A percentile compares a stretch with the other conserved stretches of the same genome.
Evolutionary conservation across 2,888 invertebrate genomes (phyloP).

Genomic region (Panopea generosa): DNA sequence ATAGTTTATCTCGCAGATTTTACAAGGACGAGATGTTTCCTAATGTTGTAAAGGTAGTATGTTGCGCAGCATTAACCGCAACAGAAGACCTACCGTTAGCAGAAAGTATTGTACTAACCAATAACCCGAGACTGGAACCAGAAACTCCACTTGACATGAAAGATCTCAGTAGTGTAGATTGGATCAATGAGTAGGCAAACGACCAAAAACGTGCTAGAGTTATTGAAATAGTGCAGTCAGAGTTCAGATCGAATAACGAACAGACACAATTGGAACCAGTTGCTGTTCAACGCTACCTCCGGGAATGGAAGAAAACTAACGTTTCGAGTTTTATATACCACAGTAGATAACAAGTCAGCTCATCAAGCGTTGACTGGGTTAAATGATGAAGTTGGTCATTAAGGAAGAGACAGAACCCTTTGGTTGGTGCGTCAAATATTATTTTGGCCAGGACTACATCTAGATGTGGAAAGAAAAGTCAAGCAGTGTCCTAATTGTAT

Average conservation of each 20-base stretch:
- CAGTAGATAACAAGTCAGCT: background rate
- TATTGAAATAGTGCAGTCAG: background rate
- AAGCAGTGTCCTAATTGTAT: background rate
- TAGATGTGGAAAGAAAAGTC: background rate
- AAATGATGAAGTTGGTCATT: conserved; percentile 1
- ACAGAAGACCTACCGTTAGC: background rate
- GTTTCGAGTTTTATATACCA: background rate
- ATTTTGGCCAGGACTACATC: background rate
- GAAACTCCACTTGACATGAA: background rate
- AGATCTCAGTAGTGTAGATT: conserved; percentile 6
- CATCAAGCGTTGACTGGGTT: conserved; percentile 8
- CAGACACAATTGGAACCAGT: background rate
- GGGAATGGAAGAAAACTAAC: background rate
- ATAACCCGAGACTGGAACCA: background rate
- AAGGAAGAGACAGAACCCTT: background rate
- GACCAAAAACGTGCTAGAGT: background rate
- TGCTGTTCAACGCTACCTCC: background rate
- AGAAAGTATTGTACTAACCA: too few species aligned
- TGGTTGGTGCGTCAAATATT: background rate
- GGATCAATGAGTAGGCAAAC: conserved; percentile 9
- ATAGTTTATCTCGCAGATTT: background rate
- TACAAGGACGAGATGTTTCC: background rate
- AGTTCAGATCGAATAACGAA: background rate
- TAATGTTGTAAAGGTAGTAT: conserved; percentile 7
- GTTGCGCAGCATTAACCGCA: background rate